Percentiles rank a stretch among this genome's conserved stretches.
Conservation (phyloP, 1,140 invertebrate species). For the Drosophila melanogaster region Release_6_plus_ISO1_MT NT_037436.4:22838001-22838500, state of each 20-base stretch:
- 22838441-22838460: slow-evolving; percentile 61
- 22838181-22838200: slow-evolving; percentile 44
- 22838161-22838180: slow-evolving; percentile 48
- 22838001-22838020: slow-evolving; percentile 11
- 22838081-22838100: slow-evolving; percentile 11
- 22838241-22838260: slow-evolving; percentile 22
- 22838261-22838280: slow-evolving; percentile 32
- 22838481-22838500: slow-evolving; percentile 72
- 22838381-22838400: slow-evolving; percentile 16
- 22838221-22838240: slow-evolving; percentile 10
- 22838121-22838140: slow-evolving; percentile 25
- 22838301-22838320: slow-evolving; percentile 8
- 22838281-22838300: slow-evolving; percentile 54
- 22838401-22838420: slow-evolving; percentile 1
- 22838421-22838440: slow-evolving; percentile 19
- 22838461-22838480: slow-evolving; percentile 48
- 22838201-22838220: slow-evolving; percentile 7
- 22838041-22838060: slow-evolving; percentile 9
- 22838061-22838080: slow-evolving; percentile 6
- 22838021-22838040: slow-evolving; percentile 4
- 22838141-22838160: slow-evolving; percentile 59
- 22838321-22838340: slow-evolving; percentile 14
- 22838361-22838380: slow-evolving; percentile 13
- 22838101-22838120: slow-evolving; percentile 38
- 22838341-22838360: slow-evolving; percentile 59